Percentiles rank a stretch among this genome's conserved stretches.
Evolutionary conservation across 2,113 vertebrate genomes (phyloP).

Genomic region (Probosciger aterrimus): DNA sequence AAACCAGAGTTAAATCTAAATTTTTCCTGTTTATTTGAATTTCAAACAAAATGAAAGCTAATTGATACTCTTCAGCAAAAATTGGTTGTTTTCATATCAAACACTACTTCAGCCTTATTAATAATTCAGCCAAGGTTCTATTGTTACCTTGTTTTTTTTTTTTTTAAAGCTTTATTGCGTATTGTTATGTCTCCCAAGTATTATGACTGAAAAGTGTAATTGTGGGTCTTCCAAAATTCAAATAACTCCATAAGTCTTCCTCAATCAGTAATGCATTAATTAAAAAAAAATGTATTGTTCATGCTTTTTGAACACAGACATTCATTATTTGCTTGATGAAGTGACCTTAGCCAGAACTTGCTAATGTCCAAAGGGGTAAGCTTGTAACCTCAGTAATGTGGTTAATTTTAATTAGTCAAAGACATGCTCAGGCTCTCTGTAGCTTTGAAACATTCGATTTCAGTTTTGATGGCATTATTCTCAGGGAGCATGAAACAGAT

Average conservation of each 20-base stretch:
- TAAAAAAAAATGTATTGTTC: background rate
- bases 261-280: slow-evolving; percentile 12
- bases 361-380: background rate
- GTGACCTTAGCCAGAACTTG: slow-evolving; percentile 19
- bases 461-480: slow-evolving; percentile 43
- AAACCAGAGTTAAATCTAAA: background rate
- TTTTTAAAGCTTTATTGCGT: background rate
- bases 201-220: background rate
- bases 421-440: background rate
- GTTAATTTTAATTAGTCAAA: slow-evolving; percentile 51
- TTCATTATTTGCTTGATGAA: slow-evolving; percentile 36
- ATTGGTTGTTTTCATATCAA: background rate
- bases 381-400: background rate
- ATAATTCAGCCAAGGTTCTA: background rate
- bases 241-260: background rate
- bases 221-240: background rate
- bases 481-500: slow-evolving; percentile 21
- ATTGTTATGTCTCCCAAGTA: background rate
- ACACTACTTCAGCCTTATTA: background rate
- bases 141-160: background rate
- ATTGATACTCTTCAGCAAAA: background rate
- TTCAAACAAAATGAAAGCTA: background rate
- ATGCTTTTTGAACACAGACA: background rate
- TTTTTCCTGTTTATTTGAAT: background rate
- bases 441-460: slow-evolving; percentile 30